Base-by-base conservation (phyloP, 2,888 invertebrate species). In the Amphipoea oculea region DNA sequence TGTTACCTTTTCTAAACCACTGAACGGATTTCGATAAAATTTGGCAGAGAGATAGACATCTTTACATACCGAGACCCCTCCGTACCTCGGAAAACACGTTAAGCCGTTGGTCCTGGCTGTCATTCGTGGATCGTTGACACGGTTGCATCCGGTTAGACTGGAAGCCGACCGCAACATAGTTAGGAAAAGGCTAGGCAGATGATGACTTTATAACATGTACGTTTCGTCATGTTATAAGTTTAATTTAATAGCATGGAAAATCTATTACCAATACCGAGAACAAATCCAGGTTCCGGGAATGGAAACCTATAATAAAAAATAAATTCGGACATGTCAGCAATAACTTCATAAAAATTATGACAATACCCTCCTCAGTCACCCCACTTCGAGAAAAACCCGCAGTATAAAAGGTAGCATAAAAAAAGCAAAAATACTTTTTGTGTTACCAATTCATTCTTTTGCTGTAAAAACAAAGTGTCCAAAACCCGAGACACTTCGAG, bases 401-500 rank as follows among this genome's bases (percentile, higher is more conserved):
- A 57, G 48, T 63, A 66, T 76, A 48, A 77, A 73, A 84, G 76
- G 42, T 11, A 68, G 57, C 68, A 23, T 67, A 78, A 82, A 78
- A 83, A 70, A 72, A 63, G 42, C 23, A 0, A 62, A 78, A 72
- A 45, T 60, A 65, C 75, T 67, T 81, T 86, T 73, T 65, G 29
- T 74, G 65, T 74, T 60, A 69, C 81, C 82, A 76, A 89, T 87
- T 87, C 87, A 85, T 87, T 90, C 80, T 81, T 83, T 80, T 76
- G 9, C 86, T 68, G 81, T 80, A 77, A 84, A 89, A 89, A 87
- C 83, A 81, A 83, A 86, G 79, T 83, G 89, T 85, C 74, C 79
- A 51, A 76, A 78, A 77, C 80, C 81, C 77, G 57, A 81, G 81
- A 81, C 80, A 65, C 73, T 76, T 51, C 72, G 36, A 54, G 73